Evolutionary conservation across 2,113 vertebrate genomes (phyloP).

Genomic region (Ceyx cyanopectus): DNA sequence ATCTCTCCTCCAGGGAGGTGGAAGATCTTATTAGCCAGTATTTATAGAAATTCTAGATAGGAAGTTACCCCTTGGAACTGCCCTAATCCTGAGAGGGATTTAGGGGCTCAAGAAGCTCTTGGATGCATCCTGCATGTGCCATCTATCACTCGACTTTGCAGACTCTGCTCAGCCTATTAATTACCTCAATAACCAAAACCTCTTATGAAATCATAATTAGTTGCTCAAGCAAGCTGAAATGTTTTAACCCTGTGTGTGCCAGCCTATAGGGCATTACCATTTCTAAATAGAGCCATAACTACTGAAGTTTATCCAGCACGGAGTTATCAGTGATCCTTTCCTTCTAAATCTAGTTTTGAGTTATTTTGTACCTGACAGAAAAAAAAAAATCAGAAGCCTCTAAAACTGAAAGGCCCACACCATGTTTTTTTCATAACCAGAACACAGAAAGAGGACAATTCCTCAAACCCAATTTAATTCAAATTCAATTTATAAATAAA

Average conservation of each 20-base stretch:
- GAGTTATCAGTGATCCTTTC: not conserved
- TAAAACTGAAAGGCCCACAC: not conserved
- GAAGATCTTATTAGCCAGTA: conserved; percentile 1
- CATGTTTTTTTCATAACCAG: conserved; percentile 40
- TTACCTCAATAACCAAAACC: conserved; percentile 4
- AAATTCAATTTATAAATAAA: conserved; percentile 50
- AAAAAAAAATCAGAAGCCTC: not conserved
- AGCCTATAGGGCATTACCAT: fast-evolving
- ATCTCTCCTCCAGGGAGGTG: not conserved
- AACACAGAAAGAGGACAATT: not conserved
- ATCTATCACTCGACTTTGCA: not conserved
- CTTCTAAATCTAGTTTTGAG: not conserved
- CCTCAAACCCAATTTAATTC: conserved; percentile 26
- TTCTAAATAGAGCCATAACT: not conserved
- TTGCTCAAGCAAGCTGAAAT: not conserved
- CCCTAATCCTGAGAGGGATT: not conserved
- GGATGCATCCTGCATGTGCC: not conserved
- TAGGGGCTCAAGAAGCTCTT: conserved; percentile 2
- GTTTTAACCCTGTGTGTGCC: conserved; percentile 18
- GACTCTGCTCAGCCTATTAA: not conserved
- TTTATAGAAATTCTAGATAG: not conserved
- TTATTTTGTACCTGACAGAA: not conserved
- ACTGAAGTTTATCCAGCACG: not conserved
- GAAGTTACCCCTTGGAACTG: not conserved
- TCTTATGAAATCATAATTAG: conserved; percentile 11